Evolutionary conservation across 2,888 invertebrate genomes (phyloP).

Genomic region (Drosophila incognita): DNA sequence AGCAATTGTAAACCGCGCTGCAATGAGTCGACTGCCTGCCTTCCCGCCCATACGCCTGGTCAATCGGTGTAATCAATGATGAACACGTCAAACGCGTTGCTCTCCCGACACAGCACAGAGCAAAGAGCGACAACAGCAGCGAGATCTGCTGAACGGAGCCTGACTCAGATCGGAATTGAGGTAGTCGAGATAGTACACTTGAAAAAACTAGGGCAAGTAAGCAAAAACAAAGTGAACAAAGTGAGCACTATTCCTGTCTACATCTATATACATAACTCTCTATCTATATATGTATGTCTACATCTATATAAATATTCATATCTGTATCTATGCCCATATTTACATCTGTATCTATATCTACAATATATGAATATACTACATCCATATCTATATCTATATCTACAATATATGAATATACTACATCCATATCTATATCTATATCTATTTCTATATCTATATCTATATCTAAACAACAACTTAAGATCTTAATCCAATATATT

Average conservation of each 20-base stretch:
- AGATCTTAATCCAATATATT: too few relatives aligned
- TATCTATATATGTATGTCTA: too few relatives aligned
- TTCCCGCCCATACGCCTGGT: background rate
- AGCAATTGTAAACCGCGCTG: slow-evolving; percentile 1
- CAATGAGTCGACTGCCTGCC: slow-evolving; percentile 15
- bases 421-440: background rate
- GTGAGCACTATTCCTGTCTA: background rate
- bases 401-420: too few relatives aligned
- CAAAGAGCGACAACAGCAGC: background rate
- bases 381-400: too few relatives aligned
- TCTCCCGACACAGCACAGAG: slow-evolving; percentile 2
- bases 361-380: too few relatives aligned
- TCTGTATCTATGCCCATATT: background rate
- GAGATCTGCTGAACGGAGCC: background rate
- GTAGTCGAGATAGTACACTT: background rate
- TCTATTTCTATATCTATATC: background rate
- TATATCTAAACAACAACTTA: too few relatives aligned
- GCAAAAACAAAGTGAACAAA: background rate
- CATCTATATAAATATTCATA: background rate
- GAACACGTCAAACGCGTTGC: background rate
- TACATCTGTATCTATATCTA: too few relatives aligned
- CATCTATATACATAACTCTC: background rate
- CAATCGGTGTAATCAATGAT: slow-evolving; percentile 5
- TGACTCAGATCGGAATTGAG: background rate
- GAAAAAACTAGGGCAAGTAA: background rate